Base-by-base conservation (phyloP, 2,797 vertebrate species). In the Xenops minutus region DNA sequence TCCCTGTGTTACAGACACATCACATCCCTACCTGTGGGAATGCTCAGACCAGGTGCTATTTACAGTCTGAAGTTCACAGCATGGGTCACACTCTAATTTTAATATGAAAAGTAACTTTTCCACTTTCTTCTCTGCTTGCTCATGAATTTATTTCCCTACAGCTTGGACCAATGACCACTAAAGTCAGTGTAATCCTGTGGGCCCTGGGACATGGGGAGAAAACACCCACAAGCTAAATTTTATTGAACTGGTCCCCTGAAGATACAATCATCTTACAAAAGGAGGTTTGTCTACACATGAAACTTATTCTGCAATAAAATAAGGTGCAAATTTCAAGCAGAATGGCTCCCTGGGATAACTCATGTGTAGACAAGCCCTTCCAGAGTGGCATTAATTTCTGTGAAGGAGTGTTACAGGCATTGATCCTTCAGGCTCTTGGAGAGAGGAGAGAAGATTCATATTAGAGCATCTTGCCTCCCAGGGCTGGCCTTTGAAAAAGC, bases 321-420 rank as follows among this genome's bases (percentile, higher is more conserved):
- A 48, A 73, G 61, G 73, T 39, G 29, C 56, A 48, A 34, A 73
- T 77, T 51, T 34, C 39, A 89, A 87, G 85, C 24, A 64, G 68
- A 61, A 36, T 24, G 36, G 34, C 54, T 88, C 21, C 6, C 41
- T 79, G 72, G 78, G 44, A 77, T 89, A 91, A 91, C 23, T 94
- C 74, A 48, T 36, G 24, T 54, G 52, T 7, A 86, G 95, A 93
- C 81, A 84, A 87, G 61, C 48, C 78, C 61, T 81, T 27, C 64
- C 56, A 41, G 12, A 34, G 78, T 14, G 34, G 78, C 91, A 93
- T 95, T 94, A 80, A 94, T 95, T 95, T 94, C 78, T 62, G 43
- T 84, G 93, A 89, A 80, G 85, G 81, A 89, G 34, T 34, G n/a
- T 91, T 89, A 39, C 34, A 43, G 55, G 56, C 91, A 78, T 34